phyloP scores from a whole-genome alignment of 2,797 vertebrate genomes.

The Sylvilagus floridanus region DNA sequence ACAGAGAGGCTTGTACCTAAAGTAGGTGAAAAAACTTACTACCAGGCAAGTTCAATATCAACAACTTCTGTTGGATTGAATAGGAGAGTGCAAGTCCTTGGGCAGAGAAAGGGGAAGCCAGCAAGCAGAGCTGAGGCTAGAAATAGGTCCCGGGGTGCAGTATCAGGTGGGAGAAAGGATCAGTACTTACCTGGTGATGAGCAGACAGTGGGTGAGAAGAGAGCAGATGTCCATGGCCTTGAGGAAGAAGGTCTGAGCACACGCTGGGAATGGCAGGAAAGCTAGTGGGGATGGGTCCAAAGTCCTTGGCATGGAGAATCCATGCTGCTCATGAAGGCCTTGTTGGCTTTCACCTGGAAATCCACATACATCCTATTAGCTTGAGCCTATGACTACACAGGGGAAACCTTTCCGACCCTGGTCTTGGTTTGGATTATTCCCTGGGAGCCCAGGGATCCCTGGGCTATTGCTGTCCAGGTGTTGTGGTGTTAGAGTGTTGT shows the following conservation, averaged over 20 bases:
- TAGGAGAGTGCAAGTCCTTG: not conserved
- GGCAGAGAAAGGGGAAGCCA: not conserved
- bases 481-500: not conserved
- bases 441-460: not conserved
- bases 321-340: not conserved
- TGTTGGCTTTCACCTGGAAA: not conserved
- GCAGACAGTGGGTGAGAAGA: not conserved
- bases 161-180: not conserved
- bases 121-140: not conserved
- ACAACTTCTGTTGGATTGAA: not conserved
- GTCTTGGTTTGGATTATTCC: not conserved
- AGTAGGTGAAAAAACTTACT: not conserved
- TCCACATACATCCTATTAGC: not conserved
- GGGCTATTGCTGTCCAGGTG: not conserved
- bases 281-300: too few relatives aligned
- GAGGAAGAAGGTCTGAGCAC: not conserved
- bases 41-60: not conserved
- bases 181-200: not conserved
- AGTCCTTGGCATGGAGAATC: not conserved
- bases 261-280: not conserved
- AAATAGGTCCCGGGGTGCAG: not conserved
- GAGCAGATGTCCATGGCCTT: not conserved
- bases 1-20: not conserved
- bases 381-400: not conserved
- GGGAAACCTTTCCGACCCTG: not conserved